Base-by-base conservation (phyloP, 1,140 invertebrate genomes). In the Hydropsyche tenuis region DNA sequence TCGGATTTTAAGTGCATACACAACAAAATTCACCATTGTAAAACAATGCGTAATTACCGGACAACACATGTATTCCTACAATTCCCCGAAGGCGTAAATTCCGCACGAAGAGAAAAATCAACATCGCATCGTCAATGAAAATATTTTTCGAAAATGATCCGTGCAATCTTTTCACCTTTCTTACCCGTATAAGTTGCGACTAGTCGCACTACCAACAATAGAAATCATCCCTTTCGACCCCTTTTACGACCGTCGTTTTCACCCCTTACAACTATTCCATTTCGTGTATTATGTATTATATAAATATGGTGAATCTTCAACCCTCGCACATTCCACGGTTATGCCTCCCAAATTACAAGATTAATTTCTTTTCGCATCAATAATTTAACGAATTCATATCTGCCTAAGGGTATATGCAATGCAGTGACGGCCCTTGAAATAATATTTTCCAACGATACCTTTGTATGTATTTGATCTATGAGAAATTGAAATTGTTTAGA, bases 301-400 rank as follows among this genome's bases (percentile, higher is more conserved):
- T 23, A 71, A 22, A 27, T 60, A 18, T 22, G 63, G 12, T 30
- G 42, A 45, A 43, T 43, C 68, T 30, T 37, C 51, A 27, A 53
- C 51, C 46, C 48, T 45, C 68, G 51, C 71, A 37, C 30, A 77
- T 77, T 77, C 76, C 76, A 69, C 73, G 69, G 76, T 77, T 77
- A 75, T 77, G 76, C 73, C 73, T 77, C 72, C 76, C 76, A 73
- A 77, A 77, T 77, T 77, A 77, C 76, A 75, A 77, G 76, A 77
- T 75, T 77, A 77, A 77, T 77, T 77, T 77, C 76, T 77, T 77
- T 77, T 77, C 76, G 76, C 76, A 77, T 77, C 73, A 75, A 77
- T 77, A 75, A 75, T 75, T 77, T 77, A 77, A 77, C 74, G 73
- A 77, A 77, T 77, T 77, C 76, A 75, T 60, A 77, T 75, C 68